Percentiles rank a stretch among this genome's conserved stretches.
phyloP scores from a whole-genome alignment of 35 echinoderm and acorn worm species.

The Ptychodera flava region DNA sequence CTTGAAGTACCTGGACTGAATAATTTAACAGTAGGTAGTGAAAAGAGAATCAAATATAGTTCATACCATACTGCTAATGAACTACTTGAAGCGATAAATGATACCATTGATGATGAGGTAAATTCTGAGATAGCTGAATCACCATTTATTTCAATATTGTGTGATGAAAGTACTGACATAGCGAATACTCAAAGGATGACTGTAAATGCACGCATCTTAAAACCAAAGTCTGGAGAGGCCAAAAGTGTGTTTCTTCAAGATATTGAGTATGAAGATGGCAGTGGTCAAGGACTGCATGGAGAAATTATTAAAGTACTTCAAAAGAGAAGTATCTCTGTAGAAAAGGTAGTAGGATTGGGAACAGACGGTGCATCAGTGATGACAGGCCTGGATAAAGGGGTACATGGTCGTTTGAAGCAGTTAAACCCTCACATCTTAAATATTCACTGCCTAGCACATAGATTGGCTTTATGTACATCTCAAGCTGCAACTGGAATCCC shows the following conservation, averaged over 20 bases:
- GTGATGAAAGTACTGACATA: background rate
- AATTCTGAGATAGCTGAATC: background rate
- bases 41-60: too few relatives aligned
- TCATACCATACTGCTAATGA: too few relatives aligned
- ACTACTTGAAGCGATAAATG: too few relatives aligned
- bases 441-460: slow-evolving; percentile 2
- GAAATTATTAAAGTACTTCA: background rate
- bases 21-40: too few relatives aligned
- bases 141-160: background rate
- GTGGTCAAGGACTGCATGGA: background rate
- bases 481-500: background rate
- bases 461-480: background rate
- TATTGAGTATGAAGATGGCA: background rate
- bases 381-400: slow-evolving; percentile 4
- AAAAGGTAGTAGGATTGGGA: slow-evolving; percentile 15
- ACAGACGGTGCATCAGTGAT: slow-evolving; percentile 20
- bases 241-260: background rate
- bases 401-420: background rate
- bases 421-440: background rate
- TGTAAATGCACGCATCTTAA: background rate
- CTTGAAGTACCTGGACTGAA: too few relatives aligned
- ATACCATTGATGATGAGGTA: background rate
- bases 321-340: background rate
- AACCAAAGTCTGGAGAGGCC: background rate
- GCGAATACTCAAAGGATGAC: background rate